Percentiles rank a stretch among this genome's conserved stretches.
phyloP scores from a whole-genome alignment of 2,888 invertebrate species.

The Eulithis testata region DNA sequence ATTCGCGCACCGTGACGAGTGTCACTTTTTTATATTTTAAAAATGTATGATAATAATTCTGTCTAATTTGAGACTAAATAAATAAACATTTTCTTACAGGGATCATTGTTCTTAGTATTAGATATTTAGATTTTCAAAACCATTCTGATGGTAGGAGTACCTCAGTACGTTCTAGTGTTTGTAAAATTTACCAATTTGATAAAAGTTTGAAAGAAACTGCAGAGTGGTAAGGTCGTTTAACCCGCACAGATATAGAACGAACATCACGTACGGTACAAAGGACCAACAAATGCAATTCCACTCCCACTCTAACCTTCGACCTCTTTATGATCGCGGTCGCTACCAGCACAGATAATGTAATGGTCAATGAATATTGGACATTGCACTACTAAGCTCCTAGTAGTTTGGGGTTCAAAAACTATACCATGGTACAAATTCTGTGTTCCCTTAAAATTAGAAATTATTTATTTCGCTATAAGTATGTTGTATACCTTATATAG shows the following conservation, averaged over 20 bases:
- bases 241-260: slow-evolving; percentile 16
- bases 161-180: too few relatives aligned
- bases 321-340: slow-evolving; percentile 22
- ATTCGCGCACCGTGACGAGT: too few relatives aligned
- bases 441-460: neutral
- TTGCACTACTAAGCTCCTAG: neutral
- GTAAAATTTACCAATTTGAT: too few relatives aligned
- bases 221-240: slow-evolving; percentile 3
- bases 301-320: slow-evolving; percentile 22
- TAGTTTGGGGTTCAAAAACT: slow-evolving; percentile 12
- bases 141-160: too few relatives aligned
- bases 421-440: neutral
- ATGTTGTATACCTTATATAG: too few relatives aligned
- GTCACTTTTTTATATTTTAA: too few relatives aligned
- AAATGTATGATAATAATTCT: too few relatives aligned
- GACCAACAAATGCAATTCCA: slow-evolving; percentile 24
- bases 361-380: slow-evolving; percentile 19
- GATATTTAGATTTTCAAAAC: too few relatives aligned
- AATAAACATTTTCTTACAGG: too few relatives aligned
- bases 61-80: too few relatives aligned
- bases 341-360: slow-evolving; percentile 16
- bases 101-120: too few relatives aligned
- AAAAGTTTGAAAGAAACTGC: neutral
- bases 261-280: slow-evolving; percentile 21
- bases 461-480: too few relatives aligned